These are phyloP conservation scores for Athalia circularis DNA, from an alignment of 2,888 invertebrate genomes.

Conservation along the genomic window DNA sequence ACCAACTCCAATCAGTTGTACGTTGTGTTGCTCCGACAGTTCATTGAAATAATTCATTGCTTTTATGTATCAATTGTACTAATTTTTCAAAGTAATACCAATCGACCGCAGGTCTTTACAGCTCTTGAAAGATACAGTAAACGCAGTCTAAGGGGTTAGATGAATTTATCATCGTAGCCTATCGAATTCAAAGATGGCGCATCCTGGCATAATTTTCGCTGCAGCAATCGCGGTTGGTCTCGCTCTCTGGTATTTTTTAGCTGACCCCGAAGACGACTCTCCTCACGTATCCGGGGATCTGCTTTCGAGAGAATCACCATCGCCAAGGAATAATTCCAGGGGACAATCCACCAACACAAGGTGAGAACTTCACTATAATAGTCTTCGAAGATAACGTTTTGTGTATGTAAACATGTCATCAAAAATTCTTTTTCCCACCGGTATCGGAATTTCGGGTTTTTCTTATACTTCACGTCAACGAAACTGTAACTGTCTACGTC, in stretches of 20 bases:
- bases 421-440: background rate
- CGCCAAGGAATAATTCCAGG: conserved; percentile 3
- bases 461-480: background rate
- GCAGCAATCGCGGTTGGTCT: conserved; percentile 58
- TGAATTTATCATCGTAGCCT: background rate
- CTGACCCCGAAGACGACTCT: conserved; percentile 47
- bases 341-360: background rate
- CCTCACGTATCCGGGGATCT: conserved; percentile 1
- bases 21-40: conserved; percentile 4
- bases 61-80: conserved; percentile 21
- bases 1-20: background rate
- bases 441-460: background rate
- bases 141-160: background rate
- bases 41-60: conserved; percentile 6
- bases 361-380: background rate
- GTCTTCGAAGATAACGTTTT: too few species aligned
- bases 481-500: too few species aligned
- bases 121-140: background rate
- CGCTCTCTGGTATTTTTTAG: conserved; percentile 59
- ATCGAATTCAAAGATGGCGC: conserved; percentile 53
- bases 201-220: conserved; percentile 59
- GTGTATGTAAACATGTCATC: too few species aligned
- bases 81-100: conserved; percentile 20
- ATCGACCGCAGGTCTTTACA: background rate
- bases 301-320: conserved; percentile 2